These are phyloP conservation scores for Dicrurus megarhynchus DNA, from an alignment of 2,113 vertebrate genomes.

Conservation along the genomic window DNA sequence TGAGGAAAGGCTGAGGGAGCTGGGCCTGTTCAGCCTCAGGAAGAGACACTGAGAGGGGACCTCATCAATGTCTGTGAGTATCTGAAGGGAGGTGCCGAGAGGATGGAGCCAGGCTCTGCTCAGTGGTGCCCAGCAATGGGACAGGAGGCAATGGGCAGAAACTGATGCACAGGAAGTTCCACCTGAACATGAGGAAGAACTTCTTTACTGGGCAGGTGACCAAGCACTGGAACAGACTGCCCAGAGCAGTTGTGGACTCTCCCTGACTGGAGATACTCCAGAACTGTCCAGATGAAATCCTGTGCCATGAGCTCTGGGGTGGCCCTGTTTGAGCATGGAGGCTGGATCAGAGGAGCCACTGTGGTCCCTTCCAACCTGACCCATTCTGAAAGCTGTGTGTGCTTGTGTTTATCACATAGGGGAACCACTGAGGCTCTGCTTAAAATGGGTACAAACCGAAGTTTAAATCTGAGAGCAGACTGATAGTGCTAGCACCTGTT, in stretches of 20 bases:
- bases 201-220: not conserved
- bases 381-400: not conserved
- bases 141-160: not conserved
- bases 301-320: not conserved
- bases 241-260: not conserved
- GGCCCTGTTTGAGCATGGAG: not conserved
- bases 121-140: rapidly evolving
- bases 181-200: not conserved
- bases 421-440: not conserved
- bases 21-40: not conserved
- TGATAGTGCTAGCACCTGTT: rapidly evolving
- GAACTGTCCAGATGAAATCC: not conserved
- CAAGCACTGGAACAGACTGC: rapidly evolving
- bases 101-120: not conserved
- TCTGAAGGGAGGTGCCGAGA: not conserved
- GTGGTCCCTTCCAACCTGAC: not conserved
- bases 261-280: not conserved
- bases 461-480: not conserved
- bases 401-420: not conserved
- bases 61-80: not conserved
- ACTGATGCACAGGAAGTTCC: not conserved
- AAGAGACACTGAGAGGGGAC: not conserved
- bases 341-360: not conserved
- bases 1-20: not conserved
- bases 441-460: not conserved